Evolutionary conservation across 2,113 vertebrate species (phyloP).

Genomic region (Phasianus colchicus): DNA sequence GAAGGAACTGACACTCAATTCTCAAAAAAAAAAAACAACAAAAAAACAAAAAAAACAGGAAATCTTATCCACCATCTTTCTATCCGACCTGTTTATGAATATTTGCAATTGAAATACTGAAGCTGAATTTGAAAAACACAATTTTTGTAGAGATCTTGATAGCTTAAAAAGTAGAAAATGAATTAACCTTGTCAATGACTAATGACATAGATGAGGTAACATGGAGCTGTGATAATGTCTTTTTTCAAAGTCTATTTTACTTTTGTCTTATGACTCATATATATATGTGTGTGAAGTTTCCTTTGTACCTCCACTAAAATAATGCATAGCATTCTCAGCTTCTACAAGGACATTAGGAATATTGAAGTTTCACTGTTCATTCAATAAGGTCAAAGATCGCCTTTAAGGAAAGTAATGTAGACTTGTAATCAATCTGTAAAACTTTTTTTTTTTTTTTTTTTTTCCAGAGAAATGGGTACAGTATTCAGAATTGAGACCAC

Average conservation of each 20-base stretch:
- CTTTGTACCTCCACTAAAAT: not conserved
- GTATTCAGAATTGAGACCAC: not conserved
- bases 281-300: not conserved
- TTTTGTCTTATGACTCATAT: not conserved
- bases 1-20: not conserved
- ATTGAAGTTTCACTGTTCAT: not conserved
- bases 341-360: not conserved
- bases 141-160: not conserved
- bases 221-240: not conserved
- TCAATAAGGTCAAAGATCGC: not conserved
- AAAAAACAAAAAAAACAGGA: not conserved
- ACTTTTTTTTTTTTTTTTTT: not conserved
- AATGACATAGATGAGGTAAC: not conserved
- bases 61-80: not conserved
- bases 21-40: not conserved
- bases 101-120: constrained; percentile 6
- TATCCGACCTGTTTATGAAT: not conserved
- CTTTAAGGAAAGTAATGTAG: not conserved
- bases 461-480: not conserved
- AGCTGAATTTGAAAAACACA: not conserved
- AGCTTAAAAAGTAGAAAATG: not conserved
- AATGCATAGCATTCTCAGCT: not conserved
- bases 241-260: not conserved
- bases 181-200: not conserved
- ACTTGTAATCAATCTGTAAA: not conserved